Evolutionary conservation across 2,797 vertebrate species (phyloP).

Genomic region (Parauchenoglanis punctatus): DNA sequence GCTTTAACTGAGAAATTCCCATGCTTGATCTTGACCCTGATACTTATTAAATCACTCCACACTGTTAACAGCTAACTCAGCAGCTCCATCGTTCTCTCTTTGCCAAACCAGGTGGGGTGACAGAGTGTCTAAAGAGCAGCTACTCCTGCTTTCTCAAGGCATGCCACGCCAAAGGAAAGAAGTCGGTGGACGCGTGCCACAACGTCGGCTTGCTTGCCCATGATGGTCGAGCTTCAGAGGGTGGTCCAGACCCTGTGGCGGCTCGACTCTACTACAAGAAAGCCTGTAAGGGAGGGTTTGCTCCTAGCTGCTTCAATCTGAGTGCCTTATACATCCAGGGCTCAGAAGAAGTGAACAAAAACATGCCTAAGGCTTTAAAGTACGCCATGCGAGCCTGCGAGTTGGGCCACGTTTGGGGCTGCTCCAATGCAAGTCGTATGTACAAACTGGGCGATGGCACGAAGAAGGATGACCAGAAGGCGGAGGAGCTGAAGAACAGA

Average conservation of each 20-base stretch:
- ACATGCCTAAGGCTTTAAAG: slow-evolving; percentile 84
- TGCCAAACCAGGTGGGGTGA: slow-evolving; percentile 79
- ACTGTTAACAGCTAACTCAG: background rate
- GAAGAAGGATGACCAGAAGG: slow-evolving; percentile 84
- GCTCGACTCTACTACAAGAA: slow-evolving; percentile 86
- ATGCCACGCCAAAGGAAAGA: slow-evolving; percentile 85
- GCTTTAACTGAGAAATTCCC: background rate
- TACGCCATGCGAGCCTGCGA: slow-evolving; percentile 89
- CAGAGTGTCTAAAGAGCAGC: slow-evolving; percentile 82
- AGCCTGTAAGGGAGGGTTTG: slow-evolving; percentile 83
- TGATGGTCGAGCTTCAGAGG: slow-evolving; percentile 77
- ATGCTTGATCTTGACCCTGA: background rate
- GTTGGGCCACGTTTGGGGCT: slow-evolving; percentile 91
- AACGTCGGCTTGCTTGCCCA: slow-evolving; percentile 84
- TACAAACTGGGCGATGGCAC: slow-evolving; percentile 90
- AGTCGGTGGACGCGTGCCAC: slow-evolving; percentile 86
- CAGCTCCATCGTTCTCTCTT: background rate
- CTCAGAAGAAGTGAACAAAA: slow-evolving; percentile 74
- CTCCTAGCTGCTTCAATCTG: slow-evolving; percentile 93
- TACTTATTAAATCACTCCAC: background rate
- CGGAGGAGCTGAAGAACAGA: slow-evolving; percentile 88
- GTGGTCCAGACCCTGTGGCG: slow-evolving; percentile 66
- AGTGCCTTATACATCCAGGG: slow-evolving; percentile 87
- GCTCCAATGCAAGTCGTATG: slow-evolving; percentile 95
- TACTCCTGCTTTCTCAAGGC: slow-evolving; percentile 85